Base-by-base conservation (phyloP, 1,140 invertebrate species). In the Cephus cinctus region DNA sequence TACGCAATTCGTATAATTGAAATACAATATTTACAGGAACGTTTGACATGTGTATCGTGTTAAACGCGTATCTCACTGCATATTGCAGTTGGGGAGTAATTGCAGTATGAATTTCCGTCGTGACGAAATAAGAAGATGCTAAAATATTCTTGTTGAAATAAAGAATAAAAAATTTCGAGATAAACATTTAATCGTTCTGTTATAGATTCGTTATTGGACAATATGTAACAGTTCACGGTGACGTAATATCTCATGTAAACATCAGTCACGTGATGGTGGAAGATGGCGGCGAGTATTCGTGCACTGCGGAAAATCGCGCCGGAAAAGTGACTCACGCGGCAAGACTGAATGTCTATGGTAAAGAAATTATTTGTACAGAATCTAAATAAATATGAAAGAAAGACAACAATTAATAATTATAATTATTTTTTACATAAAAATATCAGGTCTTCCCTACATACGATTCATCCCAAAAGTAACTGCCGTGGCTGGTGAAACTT, bases 281-380 rank as follows among this genome's bases (percentile, higher is more conserved):
- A 66, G 90, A 93, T 65, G 91, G 91, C n/a, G 92, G 92, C 2
- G 86, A 90, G 66, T 94, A 92, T 75, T 83, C 83, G 31, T 95
- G 92, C 67, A 83, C 79, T 2, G 89, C 89, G 1, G 83, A 84
- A 61, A 94, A 93, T 76, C 78, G 86, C 34, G 87, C 89, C 23
- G 90, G 90, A 30, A 80, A 81, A 67, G 83, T 84, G 22, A 80
- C 80, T 8, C 89, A 94, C 77, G 82, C 85, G 12, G 88, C 88
- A 9, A 80, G 89, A 50, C 78, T 94, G 30, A 93, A 93, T 74
- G 84, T 95, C 59, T 93, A 93, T 70, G 91, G 90, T 92, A 80
- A 76, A 79, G 53, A 22, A 15, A 25, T 9, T 14, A 25, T 35
- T 15, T 2, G 4, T 16, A 38, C 9, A 38, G 18, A 38, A 2